These are phyloP conservation scores for Drosophila sturtevanti DNA, from an alignment of 1,140 invertebrate species.

Conservation along the genomic window DNA sequence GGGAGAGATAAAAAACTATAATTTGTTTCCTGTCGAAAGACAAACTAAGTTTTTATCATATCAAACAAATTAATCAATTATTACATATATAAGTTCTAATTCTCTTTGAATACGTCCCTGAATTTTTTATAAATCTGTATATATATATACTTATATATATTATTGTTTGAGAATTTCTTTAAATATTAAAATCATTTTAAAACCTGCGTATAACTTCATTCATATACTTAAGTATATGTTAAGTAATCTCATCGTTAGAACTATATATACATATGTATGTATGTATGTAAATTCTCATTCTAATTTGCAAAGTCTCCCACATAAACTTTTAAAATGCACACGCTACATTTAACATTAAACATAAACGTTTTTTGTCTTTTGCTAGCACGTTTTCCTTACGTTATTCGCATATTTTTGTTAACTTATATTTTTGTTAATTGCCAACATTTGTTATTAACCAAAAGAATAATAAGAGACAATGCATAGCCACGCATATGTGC, in stretches of 20 bases:
- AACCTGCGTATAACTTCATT: too few relatives aligned
- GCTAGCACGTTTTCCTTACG: background rate
- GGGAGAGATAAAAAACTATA: background rate
- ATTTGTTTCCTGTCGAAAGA: background rate
- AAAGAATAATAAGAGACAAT: constrained; percentile 35
- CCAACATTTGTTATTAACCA: constrained; percentile 19
- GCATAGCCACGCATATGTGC: constrained; percentile 59
- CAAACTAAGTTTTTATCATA: too few relatives aligned
- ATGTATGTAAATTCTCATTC: background rate
- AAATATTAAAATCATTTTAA: too few relatives aligned
- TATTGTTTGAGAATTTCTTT: too few relatives aligned
- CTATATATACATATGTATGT: too few relatives aligned
- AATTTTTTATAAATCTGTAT: too few relatives aligned
- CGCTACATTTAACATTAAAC: constrained; percentile 7
- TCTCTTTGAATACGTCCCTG: too few relatives aligned
- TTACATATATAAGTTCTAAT: too few relatives aligned
- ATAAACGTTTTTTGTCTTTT: background rate
- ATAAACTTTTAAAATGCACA: constrained; percentile 1
- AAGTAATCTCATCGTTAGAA: background rate
- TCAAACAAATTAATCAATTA: too few relatives aligned
- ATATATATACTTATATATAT: too few relatives aligned
- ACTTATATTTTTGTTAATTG: constrained; percentile 59
- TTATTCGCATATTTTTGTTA: constrained; percentile 3
- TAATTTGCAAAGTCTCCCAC: background rate
- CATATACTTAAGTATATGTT: too few relatives aligned